Conservation (phyloP, 2,888 invertebrate genomes). For the Resseliella maxima region DNA sequence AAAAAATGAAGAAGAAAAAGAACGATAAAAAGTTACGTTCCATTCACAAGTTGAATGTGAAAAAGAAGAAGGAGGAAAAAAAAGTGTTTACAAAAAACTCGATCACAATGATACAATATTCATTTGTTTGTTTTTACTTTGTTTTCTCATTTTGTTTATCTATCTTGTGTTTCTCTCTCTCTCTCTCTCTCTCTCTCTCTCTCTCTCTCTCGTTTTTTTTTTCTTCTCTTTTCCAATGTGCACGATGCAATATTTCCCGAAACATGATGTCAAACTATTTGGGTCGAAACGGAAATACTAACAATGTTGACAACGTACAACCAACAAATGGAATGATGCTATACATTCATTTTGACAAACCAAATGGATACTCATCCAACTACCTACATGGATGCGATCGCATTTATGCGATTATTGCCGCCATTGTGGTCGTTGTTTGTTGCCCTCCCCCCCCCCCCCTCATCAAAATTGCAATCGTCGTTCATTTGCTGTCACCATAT, state of each 20-base stretch:
- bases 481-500: neutral
- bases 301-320: constrained; percentile 38
- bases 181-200: neutral
- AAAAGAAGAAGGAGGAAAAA: too few relatives aligned
- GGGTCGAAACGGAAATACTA: constrained; percentile 41
- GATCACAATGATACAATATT: neutral
- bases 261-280: constrained; percentile 34
- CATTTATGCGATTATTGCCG: constrained; percentile 20
- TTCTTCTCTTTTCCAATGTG: neutral
- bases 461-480: neutral
- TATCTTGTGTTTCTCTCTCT: neutral
- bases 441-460: neutral
- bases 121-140: neutral
- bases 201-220: neutral
- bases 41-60: neutral
- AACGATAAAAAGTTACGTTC: neutral
- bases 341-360: constrained; percentile 20
- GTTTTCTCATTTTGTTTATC: neutral
- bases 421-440: neutral
- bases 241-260: neutral
- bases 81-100: neutral
- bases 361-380: neutral
- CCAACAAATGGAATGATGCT: constrained; percentile 4
- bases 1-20: too few relatives aligned
- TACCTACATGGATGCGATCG: neutral